A percentile compares a stretch with the other conserved stretches of the same genome.
phyloP scores from a whole-genome alignment of 2,797 vertebrate genomes.

The Platyrinchus mystaceus region DNA sequence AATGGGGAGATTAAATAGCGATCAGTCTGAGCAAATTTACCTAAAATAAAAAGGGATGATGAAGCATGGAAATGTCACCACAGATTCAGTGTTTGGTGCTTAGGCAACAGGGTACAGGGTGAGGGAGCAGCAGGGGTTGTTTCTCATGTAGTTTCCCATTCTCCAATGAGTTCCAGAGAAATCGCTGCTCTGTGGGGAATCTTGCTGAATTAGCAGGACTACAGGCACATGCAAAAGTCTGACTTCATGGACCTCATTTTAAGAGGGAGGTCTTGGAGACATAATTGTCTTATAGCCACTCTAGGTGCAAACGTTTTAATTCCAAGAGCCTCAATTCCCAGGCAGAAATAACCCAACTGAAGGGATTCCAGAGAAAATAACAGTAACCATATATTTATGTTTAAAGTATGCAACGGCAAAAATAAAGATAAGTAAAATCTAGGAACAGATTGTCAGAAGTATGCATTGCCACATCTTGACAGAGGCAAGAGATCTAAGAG shows the following conservation, averaged over 20 bases:
- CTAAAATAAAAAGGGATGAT: not conserved
- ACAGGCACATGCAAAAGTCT: not conserved
- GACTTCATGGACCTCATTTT: too few relatives aligned
- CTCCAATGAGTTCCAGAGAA: not conserved
- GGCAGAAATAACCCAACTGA: not conserved
- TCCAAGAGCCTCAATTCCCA: not conserved
- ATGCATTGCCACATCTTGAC: not conserved
- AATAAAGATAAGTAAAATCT: not conserved
- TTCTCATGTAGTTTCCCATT: not conserved
- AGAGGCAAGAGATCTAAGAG: not conserved
- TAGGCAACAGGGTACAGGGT: not conserved
- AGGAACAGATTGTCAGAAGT: not conserved
- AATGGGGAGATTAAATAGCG: not conserved
- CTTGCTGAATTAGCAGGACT: not conserved
- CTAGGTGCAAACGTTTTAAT: not conserved
- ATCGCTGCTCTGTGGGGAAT: not conserved
- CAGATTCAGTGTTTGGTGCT: not conserved
- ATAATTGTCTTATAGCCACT: not conserved
- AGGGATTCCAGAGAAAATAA: not conserved
- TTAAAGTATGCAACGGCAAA: not conserved
- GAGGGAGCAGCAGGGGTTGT: not conserved
- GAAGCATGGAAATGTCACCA: rapidly evolving
- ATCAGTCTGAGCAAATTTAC: not conserved
- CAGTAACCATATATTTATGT: not conserved
- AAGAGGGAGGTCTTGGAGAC: not conserved